A percentile compares a stretch with the other conserved stretches of the same genome.
Conservation (phyloP, 2,888 invertebrate species). For the Cantharis rufa region DNA sequence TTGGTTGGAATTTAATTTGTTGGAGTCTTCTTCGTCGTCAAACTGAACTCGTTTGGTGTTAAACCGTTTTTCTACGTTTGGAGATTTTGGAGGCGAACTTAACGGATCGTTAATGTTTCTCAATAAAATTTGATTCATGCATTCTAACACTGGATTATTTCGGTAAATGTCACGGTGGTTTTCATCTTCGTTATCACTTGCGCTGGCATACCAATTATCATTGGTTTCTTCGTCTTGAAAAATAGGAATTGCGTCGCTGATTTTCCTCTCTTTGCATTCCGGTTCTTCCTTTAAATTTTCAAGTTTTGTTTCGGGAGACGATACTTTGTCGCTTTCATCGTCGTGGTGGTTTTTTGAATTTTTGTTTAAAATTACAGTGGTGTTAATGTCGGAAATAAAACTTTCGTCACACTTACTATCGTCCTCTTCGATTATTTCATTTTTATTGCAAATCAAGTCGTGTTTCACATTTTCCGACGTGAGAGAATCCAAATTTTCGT, state of each 20-base stretch:
- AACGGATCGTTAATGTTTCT: constrained; percentile 67
- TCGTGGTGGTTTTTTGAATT: not conserved
- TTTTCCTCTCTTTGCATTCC: constrained; percentile 37
- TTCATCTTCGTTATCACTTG: constrained; percentile 77
- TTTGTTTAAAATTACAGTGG: constrained; percentile 9
- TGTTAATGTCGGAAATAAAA: constrained; percentile 15
- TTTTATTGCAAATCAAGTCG: not conserved
- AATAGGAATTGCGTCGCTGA: constrained; percentile 57
- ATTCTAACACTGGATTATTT: constrained; percentile 84
- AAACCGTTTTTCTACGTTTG: constrained; percentile 49
- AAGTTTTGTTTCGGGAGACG: not conserved
- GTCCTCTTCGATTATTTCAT: not conserved
- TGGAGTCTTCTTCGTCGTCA: constrained; percentile 48
- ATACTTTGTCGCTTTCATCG: not conserved
- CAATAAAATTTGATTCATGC: constrained; percentile 82
- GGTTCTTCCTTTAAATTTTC: not conserved
- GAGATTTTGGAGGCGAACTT: constrained; percentile 54
- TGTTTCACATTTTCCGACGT: constrained; percentile 29
- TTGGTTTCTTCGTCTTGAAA: constrained; percentile 58
- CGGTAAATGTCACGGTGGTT: constrained; percentile 71
- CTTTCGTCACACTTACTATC: not conserved
- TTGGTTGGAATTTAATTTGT: constrained; percentile 25
- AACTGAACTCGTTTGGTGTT: constrained; percentile 51
- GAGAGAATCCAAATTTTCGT: constrained; percentile 50
- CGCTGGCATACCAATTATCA: constrained; percentile 79